Conservation (phyloP, 2,113 vertebrate genomes). For the Eidolon helvum region DNA sequence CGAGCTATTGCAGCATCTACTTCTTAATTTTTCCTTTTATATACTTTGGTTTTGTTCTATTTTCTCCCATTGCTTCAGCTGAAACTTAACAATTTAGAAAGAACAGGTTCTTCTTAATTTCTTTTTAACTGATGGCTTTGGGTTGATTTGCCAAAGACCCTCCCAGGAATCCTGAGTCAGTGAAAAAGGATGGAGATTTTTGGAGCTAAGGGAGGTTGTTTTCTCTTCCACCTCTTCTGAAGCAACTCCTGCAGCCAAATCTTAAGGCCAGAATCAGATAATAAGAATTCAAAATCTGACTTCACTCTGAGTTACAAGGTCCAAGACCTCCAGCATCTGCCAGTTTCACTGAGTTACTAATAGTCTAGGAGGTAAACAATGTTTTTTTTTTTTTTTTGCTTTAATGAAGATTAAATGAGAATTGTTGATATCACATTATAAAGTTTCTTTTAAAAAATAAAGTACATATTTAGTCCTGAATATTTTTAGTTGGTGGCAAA, state of each 20-base stretch:
- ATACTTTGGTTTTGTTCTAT: not conserved
- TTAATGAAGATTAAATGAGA: not conserved
- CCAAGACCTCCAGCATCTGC: not conserved
- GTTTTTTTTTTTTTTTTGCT: not conserved
- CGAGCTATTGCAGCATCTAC: not conserved
- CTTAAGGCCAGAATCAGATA: not conserved
- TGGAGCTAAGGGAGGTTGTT: constrained; percentile 35
- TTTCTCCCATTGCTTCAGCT: constrained; percentile 10
- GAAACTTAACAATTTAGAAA: not conserved
- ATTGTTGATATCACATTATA: not conserved
- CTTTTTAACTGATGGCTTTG: constrained; percentile 51
- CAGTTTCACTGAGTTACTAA: not conserved
- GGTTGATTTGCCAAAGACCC: constrained; percentile 40
- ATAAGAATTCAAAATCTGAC: constrained; percentile 24
- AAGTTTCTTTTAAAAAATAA: not conserved
- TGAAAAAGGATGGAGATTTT: constrained; percentile 51
- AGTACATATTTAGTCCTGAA: not conserved
- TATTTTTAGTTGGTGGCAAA: not conserved
- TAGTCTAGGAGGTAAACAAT: not conserved
- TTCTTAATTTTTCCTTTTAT: constrained; percentile 30
- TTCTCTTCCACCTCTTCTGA: not conserved
- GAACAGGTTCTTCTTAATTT: not conserved
- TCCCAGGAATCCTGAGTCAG: constrained; percentile 41
- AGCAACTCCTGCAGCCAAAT: not conserved
- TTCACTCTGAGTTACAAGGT: not conserved